These are phyloP conservation scores for Polyommatus icarus DNA, from an alignment of 2,888 invertebrate species.

Conservation along the genomic window DNA sequence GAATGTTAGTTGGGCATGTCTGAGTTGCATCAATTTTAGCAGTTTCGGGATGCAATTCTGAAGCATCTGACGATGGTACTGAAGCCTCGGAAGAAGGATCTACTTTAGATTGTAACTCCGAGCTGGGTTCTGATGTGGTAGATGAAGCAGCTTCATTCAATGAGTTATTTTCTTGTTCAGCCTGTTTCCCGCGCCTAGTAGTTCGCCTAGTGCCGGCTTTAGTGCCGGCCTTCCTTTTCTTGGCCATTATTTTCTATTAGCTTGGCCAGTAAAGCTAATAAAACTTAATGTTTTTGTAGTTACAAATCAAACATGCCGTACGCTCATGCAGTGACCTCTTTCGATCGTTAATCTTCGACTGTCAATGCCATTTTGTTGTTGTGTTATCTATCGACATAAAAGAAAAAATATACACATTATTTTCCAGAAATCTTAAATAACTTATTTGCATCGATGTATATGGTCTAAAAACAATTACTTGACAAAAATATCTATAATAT, in stretches of 20 bases:
- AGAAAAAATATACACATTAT: slow-evolving; percentile 28
- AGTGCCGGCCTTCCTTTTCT: slow-evolving; percentile 66
- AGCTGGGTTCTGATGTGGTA: slow-evolving; percentile 45
- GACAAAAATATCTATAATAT: slow-evolving; percentile 16
- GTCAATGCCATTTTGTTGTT: slow-evolving; percentile 64
- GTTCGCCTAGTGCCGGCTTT: slow-evolving; percentile 61
- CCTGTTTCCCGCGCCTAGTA: slow-evolving; percentile 65
- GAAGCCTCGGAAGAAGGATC: slow-evolving; percentile 43
- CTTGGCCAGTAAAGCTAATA: slow-evolving; percentile 45
- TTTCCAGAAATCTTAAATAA: background rate
- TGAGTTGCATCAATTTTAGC: slow-evolving; percentile 50
- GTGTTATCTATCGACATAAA: slow-evolving; percentile 35
- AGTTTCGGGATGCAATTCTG: slow-evolving; percentile 44
- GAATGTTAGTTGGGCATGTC: slow-evolving; percentile 36
- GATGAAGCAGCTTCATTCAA: slow-evolving; percentile 54
- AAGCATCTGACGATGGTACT: slow-evolving; percentile 39
- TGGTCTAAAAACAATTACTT: background rate
- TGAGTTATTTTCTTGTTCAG: slow-evolving; percentile 46
- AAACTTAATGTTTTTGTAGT: slow-evolving; percentile 13
- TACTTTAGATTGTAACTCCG: slow-evolving; percentile 42
- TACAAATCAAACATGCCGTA: slow-evolving; percentile 39
- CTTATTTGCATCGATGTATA: background rate
- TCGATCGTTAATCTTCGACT: slow-evolving; percentile 56
- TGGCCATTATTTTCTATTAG: slow-evolving; percentile 67
- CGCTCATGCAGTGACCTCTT: slow-evolving; percentile 62